Evolutionary conservation across 2,888 invertebrate species (phyloP).

Genomic region (Habrosyne pyritoides): DNA sequence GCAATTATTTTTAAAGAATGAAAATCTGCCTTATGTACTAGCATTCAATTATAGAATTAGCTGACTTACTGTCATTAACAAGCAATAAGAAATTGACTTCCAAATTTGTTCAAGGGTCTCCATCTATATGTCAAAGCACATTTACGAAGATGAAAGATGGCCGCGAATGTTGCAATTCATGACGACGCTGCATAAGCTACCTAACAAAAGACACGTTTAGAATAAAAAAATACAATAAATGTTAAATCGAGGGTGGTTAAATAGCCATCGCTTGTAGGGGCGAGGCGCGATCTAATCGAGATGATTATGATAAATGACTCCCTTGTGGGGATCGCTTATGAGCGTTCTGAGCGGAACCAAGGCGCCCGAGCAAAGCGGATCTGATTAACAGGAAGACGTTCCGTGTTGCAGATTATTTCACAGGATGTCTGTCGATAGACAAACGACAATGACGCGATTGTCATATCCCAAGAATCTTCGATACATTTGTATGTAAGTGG

Average conservation of each 20-base stretch:
- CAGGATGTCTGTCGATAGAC: background rate
- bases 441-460: background rate
- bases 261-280: conserved; percentile 61
- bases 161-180: conserved; percentile 41
- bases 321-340: conserved; percentile 36
- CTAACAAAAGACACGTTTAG: conserved; percentile 59
- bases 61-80: background rate
- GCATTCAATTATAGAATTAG: too few relatives aligned
- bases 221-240: conserved; percentile 75
- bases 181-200: conserved; percentile 40
- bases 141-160: conserved; percentile 51
- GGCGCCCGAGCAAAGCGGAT: conserved; percentile 5
- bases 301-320: conserved; percentile 80
- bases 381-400: background rate
- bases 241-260: conserved; percentile 81
- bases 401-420: background rate
- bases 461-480: too few relatives aligned
- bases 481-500: too few relatives aligned
- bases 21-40: too few relatives aligned
- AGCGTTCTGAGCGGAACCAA: conserved; percentile 23
- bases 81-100: background rate
- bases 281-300: conserved; percentile 76
- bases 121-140: conserved; percentile 52
- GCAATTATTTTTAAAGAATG: too few relatives aligned
- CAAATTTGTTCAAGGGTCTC: conserved; percentile 17